Percentiles rank a stretch among this genome's conserved stretches.
Evolutionary conservation across 1,140 invertebrate species (phyloP).

Genomic region (Spodoptera litura): DNA sequence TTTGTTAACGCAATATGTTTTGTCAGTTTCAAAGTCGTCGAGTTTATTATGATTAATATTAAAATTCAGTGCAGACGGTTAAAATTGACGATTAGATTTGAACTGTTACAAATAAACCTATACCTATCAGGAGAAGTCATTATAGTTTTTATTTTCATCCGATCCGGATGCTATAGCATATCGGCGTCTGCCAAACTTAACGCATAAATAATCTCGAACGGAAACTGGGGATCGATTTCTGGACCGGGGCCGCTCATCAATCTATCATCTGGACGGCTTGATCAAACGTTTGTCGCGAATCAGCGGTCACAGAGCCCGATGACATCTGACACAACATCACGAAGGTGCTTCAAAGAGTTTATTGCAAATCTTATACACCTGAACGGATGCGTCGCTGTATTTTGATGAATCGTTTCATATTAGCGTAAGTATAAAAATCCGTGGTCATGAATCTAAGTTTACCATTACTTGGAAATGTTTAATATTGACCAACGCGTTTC

Average conservation of each 20-base stretch:
- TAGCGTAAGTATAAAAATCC: no score
- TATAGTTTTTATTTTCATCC: conserved; percentile 52
- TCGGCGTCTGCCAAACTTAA: conserved; percentile 67
- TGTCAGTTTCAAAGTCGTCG: not conserved
- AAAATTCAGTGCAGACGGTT: no score
- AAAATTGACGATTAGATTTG: not conserved
- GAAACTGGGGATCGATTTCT: conserved; percentile 69
- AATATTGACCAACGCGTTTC: not conserved
- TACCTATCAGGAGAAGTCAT: conserved; percentile 9
- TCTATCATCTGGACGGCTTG: conserved; percentile 67
- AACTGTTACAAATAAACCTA: not conserved
- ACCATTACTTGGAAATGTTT: not conserved
- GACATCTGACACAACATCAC: conserved; percentile 66
- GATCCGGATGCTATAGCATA: conserved; percentile 62
- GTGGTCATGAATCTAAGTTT: not conserved
- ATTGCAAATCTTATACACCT: conserved; percentile 45
- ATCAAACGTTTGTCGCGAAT: conserved; percentile 75
- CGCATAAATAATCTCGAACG: conserved; percentile 66
- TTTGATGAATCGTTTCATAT: not conserved
- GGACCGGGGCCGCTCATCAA: conserved; percentile 65
- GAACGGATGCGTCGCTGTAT: conserved; percentile 33
- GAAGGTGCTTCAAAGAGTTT: conserved; percentile 55
- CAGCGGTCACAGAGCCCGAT: conserved; percentile 55
- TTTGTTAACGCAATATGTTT: conserved; percentile 17
- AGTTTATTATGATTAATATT: not conserved